Conservation (phyloP, 2,888 invertebrate genomes). For the Xestia c-nigrum region DNA sequence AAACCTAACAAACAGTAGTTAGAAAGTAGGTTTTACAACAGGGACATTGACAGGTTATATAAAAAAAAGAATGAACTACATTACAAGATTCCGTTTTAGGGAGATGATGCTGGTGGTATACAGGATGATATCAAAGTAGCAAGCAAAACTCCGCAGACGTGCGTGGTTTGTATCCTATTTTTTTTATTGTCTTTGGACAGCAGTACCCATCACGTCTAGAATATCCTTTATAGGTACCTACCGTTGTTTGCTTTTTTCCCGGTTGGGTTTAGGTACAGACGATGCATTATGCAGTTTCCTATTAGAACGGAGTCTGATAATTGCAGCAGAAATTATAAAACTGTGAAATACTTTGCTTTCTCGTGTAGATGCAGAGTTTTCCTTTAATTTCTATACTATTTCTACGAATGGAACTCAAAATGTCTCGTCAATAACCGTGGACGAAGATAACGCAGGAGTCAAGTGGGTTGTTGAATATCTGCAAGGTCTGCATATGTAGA, state of each 20-base stretch:
- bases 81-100: background rate
- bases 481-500: background rate
- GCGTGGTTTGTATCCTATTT: background rate
- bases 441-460: no score
- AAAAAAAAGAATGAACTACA: no score
- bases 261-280: background rate
- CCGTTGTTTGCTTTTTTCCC: background rate
- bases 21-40: no score
- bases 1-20: no score
- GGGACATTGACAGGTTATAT: no score
- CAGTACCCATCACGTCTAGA: background rate
- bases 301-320: background rate
- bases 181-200: background rate
- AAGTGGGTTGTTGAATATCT: background rate
- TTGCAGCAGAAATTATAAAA: background rate
- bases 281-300: background rate
- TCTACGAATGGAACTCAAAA: background rate
- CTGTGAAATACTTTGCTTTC: background rate
- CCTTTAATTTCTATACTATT: slow-evolving; percentile 6
- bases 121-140: background rate
- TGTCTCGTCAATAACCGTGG: background rate
- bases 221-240: background rate
- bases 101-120: background rate
- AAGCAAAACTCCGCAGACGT: background rate
- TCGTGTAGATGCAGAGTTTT: background rate